Conservation (phyloP, 2,113 vertebrate genomes). For the Platysteira castanea region DNA sequence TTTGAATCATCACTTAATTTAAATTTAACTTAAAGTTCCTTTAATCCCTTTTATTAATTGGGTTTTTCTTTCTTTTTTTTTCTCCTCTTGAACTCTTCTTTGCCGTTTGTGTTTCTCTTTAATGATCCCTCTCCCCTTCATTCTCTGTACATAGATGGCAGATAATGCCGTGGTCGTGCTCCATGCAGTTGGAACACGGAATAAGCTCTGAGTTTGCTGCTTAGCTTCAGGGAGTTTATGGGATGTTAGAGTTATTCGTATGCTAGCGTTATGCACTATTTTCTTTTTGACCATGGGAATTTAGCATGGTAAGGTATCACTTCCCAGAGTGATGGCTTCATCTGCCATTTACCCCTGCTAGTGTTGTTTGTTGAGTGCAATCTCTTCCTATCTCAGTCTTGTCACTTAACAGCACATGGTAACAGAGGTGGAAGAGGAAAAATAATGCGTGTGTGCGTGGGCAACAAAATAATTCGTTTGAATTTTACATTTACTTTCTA, state of each 20-base stretch:
- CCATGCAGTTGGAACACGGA: background rate
- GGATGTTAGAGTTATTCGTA: background rate
- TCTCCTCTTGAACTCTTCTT: background rate
- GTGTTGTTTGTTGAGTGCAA: background rate
- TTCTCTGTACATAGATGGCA: fast-evolving
- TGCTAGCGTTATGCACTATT: fast-evolving
- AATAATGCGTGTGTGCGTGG: fast-evolving
- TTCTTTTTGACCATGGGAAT: background rate
- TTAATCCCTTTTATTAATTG: background rate
- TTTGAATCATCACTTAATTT: background rate
- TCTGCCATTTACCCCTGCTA: background rate
- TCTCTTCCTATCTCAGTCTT: background rate
- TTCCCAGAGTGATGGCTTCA: background rate
- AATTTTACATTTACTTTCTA: background rate
- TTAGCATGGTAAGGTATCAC: background rate
- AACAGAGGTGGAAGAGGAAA: background rate
- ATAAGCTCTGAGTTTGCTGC: background rate
- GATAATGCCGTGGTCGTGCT: background rate
- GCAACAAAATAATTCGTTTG: background rate
- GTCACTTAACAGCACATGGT: background rate
- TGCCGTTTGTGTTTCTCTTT: background rate
- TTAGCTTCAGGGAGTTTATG: background rate
- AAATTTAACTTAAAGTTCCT: background rate
- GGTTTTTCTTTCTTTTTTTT: background rate
- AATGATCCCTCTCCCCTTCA: background rate